These are phyloP conservation scores for Zaprionus ghesquierei DNA, from an alignment of 1,140 invertebrate species.

Conservation along the genomic window DNA sequence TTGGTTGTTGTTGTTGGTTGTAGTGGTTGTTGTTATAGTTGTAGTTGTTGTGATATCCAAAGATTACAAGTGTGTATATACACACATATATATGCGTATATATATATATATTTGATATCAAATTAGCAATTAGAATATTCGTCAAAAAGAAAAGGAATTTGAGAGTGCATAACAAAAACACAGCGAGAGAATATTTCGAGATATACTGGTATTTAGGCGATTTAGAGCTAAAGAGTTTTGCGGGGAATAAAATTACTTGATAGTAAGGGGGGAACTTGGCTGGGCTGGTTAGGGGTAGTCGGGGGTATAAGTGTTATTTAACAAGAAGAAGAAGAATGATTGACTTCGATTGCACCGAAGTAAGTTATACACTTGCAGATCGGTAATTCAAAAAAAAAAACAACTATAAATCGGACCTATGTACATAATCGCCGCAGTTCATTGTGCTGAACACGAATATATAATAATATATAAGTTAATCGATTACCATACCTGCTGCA, in stretches of 20 bases:
- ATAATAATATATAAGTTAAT: background rate
- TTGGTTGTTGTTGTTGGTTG: conserved; percentile 32
- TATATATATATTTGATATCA: conserved; percentile 33
- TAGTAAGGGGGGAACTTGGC: too few species aligned
- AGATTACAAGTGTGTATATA: conserved; percentile 20
- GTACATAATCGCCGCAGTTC: too few species aligned
- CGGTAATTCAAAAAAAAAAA: too few species aligned
- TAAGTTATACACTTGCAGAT: background rate
- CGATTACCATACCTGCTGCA: background rate
- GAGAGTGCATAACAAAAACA: conserved; percentile 33
- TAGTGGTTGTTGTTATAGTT: conserved; percentile 31
- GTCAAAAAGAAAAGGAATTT: conserved; percentile 28
- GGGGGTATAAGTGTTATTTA: background rate
- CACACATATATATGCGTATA: conserved; percentile 7
- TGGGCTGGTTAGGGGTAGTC: background rate
- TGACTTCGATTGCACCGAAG: background rate
- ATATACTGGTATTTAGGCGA: background rate
- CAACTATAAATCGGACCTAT: too few species aligned
- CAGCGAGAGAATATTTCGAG: conserved; percentile 27
- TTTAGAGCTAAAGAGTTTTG: background rate
- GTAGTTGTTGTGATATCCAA: conserved; percentile 14
- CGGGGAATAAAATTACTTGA: background rate
- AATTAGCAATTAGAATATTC: conserved; percentile 44
- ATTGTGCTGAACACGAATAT: background rate
- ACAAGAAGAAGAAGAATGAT: background rate